Conservation (phyloP, 2,888 invertebrate species). For the Marasmarcha lunaedactyla region DNA sequence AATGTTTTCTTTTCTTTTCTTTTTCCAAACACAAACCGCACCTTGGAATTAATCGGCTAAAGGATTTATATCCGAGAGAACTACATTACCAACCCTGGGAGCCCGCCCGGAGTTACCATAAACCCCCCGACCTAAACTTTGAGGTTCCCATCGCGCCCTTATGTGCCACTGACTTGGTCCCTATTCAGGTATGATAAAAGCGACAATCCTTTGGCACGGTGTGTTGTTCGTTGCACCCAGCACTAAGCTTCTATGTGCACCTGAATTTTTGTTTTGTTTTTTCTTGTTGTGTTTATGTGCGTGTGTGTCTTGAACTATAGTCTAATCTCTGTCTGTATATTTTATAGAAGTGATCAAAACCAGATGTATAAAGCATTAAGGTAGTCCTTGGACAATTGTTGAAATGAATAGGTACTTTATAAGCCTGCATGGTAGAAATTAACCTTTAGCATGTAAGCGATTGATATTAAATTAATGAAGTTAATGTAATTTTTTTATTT, state of each 20-base stretch:
- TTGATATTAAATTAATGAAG: no score
- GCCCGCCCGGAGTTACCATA: constrained; percentile 72
- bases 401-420: not conserved
- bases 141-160: constrained; percentile 60
- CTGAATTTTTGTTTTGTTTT: constrained; percentile 29
- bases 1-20: constrained; percentile 71
- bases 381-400: not conserved
- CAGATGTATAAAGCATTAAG: not conserved
- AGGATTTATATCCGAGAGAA: constrained; percentile 69
- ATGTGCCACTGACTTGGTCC: constrained; percentile 64
- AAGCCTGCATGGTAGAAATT: no score
- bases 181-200: constrained; percentile 63
- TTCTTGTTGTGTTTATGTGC: constrained; percentile 23
- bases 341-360: constrained; percentile 4
- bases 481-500: no score
- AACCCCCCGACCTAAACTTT: constrained; percentile 68
- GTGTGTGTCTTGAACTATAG: constrained; percentile 11
- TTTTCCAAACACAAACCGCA: constrained; percentile 68
- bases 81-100: constrained; percentile 78
- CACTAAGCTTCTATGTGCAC: constrained; percentile 61
- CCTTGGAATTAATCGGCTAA: constrained; percentile 64
- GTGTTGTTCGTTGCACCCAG: constrained; percentile 47
- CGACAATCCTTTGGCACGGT: constrained; percentile 42
- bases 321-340: not conserved
- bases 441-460: no score